Base-by-base conservation (phyloP, 2,888 invertebrate genomes). In the Rapana venosa region DNA sequence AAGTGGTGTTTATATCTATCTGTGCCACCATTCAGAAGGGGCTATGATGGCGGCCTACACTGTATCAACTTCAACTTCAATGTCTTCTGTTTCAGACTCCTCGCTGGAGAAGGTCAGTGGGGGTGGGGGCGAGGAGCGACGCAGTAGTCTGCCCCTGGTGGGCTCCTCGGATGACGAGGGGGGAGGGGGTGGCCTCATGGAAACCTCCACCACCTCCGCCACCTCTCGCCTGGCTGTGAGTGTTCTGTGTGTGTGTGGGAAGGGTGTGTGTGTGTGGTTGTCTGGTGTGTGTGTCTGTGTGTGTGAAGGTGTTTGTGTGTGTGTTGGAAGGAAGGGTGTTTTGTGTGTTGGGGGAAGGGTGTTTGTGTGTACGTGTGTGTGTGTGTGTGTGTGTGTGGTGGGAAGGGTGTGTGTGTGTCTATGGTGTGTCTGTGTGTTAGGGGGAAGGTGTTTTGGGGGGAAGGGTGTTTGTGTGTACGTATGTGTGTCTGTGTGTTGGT, bases 21-120 rank as follows among this genome's bases (percentile, higher is more conserved):
- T 47, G 4, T 8, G 8, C 47, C 47, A 2, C 47, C 47, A 47
- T 47, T 47, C 47, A 47, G 4, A 47, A 47, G 47, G 47, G 47
- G 47, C 47, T 47, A 47, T 47, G 8, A n/a, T n/a, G n/a, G n/a
- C n/a, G n/a, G 4, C 47, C 47, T 5, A 47, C 47, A 47, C 47
- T 47, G 47, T 5, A 5, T 47, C 47, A 47, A 47, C 8, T 8
- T 47, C 8, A 8, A 47, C 8, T 47, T 47, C 8, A 47, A 47
- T 47, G 47, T 8, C n/a, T 22, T 81, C 22, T 20, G 20, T 98
- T 96, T 98, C 97, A 98, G 98, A 98, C 96, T 98, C 98, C 94
- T 98, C 98, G 93, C 98, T 98, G 97, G 98, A 98, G 97, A 98
- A 98, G 96, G 98, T 94, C 87, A 47, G 87, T 32, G 91, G 74